phyloP scores from a whole-genome alignment of 2,888 invertebrate species.

The Aleiodes leptofemur region DNA sequence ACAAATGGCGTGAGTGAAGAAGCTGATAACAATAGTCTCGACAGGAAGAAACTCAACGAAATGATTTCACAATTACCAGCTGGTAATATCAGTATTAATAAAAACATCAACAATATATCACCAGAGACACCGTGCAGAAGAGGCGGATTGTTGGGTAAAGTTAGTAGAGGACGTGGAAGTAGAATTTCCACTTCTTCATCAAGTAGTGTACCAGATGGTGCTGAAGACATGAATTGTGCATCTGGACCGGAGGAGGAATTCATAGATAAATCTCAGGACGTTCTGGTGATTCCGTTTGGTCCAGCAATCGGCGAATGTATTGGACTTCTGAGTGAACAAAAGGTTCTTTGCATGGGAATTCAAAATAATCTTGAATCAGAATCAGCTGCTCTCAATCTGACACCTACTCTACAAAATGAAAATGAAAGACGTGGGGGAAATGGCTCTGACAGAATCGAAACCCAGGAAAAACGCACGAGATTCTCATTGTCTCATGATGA shows the following conservation, averaged over 20 bases:
- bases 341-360: conserved; percentile 75
- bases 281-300: conserved; percentile 84
- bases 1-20: conserved; percentile 62
- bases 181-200: conserved; percentile 66
- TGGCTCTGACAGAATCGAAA: conserved; percentile 72
- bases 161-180: conserved; percentile 63
- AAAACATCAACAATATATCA: conserved; percentile 60
- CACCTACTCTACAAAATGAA: conserved; percentile 67
- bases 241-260: conserved; percentile 68
- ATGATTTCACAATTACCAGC: conserved; percentile 76
- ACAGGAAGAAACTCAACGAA: conserved; percentile 75
- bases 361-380: conserved; percentile 63
- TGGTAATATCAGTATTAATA: conserved; percentile 60
- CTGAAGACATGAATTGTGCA: conserved; percentile 66
- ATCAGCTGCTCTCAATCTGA: conserved; percentile 65
- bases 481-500: conserved; percentile 94
- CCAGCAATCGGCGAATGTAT: conserved; percentile 79
- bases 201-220: conserved; percentile 62
- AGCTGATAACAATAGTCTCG: conserved; percentile 65
- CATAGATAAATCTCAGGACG: conserved; percentile 75
- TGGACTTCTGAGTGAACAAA: conserved; percentile 82
- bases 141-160: conserved; percentile 73
- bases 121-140: conserved; percentile 69
- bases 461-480: conserved; percentile 74
- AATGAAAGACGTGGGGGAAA: conserved; percentile 69